Evolutionary conservation across 1,140 invertebrate genomes (phyloP).

Genomic region (Adoxophyes honmai): DNA sequence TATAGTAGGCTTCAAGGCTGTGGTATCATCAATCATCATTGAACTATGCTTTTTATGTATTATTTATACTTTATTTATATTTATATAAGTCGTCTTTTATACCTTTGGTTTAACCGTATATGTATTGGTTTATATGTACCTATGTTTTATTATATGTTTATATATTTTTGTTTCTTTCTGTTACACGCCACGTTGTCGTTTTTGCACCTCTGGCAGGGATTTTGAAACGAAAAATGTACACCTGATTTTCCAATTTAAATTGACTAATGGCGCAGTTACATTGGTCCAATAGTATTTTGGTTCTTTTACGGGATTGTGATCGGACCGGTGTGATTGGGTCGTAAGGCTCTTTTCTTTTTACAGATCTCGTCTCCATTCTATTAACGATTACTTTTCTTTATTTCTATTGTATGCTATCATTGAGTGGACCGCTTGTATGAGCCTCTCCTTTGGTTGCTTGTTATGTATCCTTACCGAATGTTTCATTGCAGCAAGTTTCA

Average conservation of each 20-base stretch:
- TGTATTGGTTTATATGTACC: too few relatives aligned
- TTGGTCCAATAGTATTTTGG: too few relatives aligned
- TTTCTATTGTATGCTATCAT: slow-evolving; percentile 30
- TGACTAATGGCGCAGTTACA: background rate
- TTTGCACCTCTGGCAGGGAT: background rate
- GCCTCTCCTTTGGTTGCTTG: slow-evolving; percentile 46
- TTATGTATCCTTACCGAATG: slow-evolving; percentile 58
- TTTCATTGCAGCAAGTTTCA: slow-evolving; percentile 74
- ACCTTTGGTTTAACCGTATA: too few relatives aligned
- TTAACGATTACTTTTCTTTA: slow-evolving; percentile 15
- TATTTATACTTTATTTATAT: background rate
- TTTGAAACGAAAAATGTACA: background rate
- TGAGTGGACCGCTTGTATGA: slow-evolving; percentile 38
- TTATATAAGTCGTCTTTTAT: background rate
- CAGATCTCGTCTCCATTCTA: slow-evolving; percentile 4
- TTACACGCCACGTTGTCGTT: background rate
- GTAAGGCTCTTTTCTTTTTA: background rate
- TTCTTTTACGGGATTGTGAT: too few relatives aligned
- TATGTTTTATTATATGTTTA: background rate
- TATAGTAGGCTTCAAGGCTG: too few relatives aligned
- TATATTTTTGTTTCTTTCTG: background rate
- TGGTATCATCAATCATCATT: too few relatives aligned
- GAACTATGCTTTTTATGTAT: background rate
- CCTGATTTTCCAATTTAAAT: background rate
- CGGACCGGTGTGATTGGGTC: too few relatives aligned